Percentiles rank a stretch among this genome's conserved stretches.
Conservation (phyloP, 1,140 invertebrate genomes). For the Andricus grossulariae region DNA sequence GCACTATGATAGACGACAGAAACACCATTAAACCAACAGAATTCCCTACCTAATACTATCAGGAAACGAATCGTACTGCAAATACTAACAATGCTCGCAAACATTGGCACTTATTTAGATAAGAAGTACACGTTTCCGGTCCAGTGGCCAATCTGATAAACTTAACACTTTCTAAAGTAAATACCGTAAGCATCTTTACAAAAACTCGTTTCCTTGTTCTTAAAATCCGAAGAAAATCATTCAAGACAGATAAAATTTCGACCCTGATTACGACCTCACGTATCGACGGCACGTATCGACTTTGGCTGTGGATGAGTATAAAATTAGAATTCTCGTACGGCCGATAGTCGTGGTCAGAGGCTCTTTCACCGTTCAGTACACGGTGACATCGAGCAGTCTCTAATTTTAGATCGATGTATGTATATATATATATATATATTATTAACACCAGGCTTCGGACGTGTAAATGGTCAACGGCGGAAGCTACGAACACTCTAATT, state of each 20-base stretch:
- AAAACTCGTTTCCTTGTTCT: too few relatives aligned
- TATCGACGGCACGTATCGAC: slow-evolving; percentile 39
- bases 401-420: slow-evolving; percentile 45
- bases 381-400: slow-evolving; percentile 20
- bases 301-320: slow-evolving; percentile 45
- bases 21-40: slow-evolving; percentile 40
- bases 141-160: too few relatives aligned
- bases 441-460: slow-evolving; percentile 22
- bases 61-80: slow-evolving; percentile 39
- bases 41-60: slow-evolving; percentile 36
- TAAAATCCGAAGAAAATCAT: too few relatives aligned
- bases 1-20: slow-evolving; percentile 12
- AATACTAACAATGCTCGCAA: slow-evolving; percentile 30
- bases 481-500: slow-evolving; percentile 50
- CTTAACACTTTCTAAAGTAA: too few relatives aligned
- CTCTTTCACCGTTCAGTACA: slow-evolving; percentile 27
- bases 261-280: slow-evolving; percentile 49
- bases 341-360: slow-evolving; percentile 45
- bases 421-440: slow-evolving; percentile 32
- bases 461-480: slow-evolving; percentile 43
- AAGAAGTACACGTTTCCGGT: too few relatives aligned
- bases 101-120: too few relatives aligned
- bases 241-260: slow-evolving; percentile 46
- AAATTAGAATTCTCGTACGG: slow-evolving; percentile 53
- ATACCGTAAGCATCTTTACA: too few relatives aligned